phyloP scores from a whole-genome alignment of 2,888 invertebrate genomes.

The Entomobrya proxima region DNA sequence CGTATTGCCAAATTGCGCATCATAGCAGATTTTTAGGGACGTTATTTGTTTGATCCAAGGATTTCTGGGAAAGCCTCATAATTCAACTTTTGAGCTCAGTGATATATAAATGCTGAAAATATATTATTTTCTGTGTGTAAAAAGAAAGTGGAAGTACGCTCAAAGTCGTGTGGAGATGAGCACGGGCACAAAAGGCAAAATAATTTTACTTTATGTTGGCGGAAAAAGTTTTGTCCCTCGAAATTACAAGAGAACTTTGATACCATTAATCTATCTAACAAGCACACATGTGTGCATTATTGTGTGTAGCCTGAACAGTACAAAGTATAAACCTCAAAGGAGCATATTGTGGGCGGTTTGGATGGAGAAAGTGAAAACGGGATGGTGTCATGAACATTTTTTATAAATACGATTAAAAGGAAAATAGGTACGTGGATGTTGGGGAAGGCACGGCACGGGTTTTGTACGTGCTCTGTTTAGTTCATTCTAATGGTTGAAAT shows the following conservation, averaged over 20 bases:
- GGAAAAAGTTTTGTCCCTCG: background rate
- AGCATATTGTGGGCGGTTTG: no score
- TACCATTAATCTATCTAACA: background rate
- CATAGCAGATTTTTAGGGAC: conserved; percentile 30
- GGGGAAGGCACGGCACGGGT: no score
- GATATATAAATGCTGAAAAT: conserved; percentile 7
- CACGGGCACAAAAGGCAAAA: background rate
- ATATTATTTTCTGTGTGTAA: background rate
- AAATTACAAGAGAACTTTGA: conserved; percentile 4
- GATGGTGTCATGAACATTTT: no score
- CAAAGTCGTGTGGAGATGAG: background rate
- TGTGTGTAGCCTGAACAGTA: no score
- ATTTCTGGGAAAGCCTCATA: conserved; percentile 43
- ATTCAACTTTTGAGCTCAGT: conserved; percentile 45
- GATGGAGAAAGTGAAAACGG: no score
- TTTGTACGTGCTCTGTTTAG: no score
- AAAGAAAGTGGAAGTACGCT: background rate
- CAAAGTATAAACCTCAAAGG: no score
- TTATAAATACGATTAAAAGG: no score
- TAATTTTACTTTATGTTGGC: background rate
- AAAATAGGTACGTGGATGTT: no score
- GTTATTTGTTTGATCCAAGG: conserved; percentile 50
- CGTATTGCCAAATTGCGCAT: conserved; percentile 31
- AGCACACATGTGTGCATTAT: no score
- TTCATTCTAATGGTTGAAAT: no score